Conservation (phyloP, 2,888 invertebrate genomes). For the Acanthosepion lycidas region DNA sequence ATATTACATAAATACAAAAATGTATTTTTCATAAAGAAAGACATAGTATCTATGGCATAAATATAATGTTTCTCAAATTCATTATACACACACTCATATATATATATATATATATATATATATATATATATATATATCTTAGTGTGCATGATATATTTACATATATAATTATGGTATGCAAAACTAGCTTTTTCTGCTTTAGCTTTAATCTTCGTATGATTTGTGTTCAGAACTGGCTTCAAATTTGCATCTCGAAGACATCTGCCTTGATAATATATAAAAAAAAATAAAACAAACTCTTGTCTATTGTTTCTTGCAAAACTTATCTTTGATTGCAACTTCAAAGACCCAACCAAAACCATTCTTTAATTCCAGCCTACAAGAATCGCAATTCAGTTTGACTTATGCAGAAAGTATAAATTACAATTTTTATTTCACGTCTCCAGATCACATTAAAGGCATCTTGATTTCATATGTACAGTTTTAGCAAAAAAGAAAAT, state of each 20-base stretch:
- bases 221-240: slow-evolving; percentile 1
- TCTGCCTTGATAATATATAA: not conserved
- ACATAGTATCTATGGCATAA: not conserved
- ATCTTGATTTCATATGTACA: not conserved
- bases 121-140: not conserved
- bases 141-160: not conserved
- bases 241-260: slow-evolving; percentile 33
- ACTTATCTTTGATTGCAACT: slow-evolving; percentile 33
- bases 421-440: slow-evolving; percentile 10
- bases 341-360: slow-evolving; percentile 13
- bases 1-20: no score
- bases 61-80: not conserved
- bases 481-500: not conserved
- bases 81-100: not conserved
- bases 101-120: not conserved
- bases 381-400: slow-evolving; percentile 10
- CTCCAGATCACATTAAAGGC: not conserved
- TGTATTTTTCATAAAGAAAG: no score
- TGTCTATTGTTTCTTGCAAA: not conserved
- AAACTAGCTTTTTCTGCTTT: slow-evolving; percentile 20
- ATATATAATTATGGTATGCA: slow-evolving; percentile 22
- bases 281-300: not conserved
- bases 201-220: not conserved
- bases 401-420: not conserved
- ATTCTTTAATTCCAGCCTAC: slow-evolving; percentile 33